phyloP scores from a whole-genome alignment of 2,888 invertebrate species.

The Sphinx pinastri region DNA sequence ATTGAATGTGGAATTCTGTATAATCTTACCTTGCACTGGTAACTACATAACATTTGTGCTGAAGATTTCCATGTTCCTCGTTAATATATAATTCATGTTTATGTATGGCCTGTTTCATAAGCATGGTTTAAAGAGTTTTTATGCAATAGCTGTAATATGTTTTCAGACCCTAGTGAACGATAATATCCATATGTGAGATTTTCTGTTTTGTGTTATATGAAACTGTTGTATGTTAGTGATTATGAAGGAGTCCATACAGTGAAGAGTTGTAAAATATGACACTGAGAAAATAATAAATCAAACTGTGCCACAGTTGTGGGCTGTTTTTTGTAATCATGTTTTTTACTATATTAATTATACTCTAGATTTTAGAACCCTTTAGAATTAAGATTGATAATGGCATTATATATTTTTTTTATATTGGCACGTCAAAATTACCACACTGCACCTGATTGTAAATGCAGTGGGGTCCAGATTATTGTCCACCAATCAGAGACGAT shows the following conservation, averaged over 20 bases:
- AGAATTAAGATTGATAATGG: neutral
- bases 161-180: neutral
- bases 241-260: constrained; percentile 56
- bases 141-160: neutral
- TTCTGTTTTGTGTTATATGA: neutral
- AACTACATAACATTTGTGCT: constrained; percentile 24
- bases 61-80: constrained; percentile 36
- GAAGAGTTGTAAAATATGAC: constrained; percentile 59
- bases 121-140: constrained; percentile 20
- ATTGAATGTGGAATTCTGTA: constrained; percentile 11
- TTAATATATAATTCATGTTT: constrained; percentile 37
- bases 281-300: constrained; percentile 76
- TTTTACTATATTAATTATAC: neutral
- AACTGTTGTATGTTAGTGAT: constrained; percentile 41
- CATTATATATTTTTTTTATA: no score
- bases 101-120: constrained; percentile 39
- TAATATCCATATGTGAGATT: neutral
- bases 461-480: no score
- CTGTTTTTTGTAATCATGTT: constrained; percentile 57
- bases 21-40: constrained; percentile 8
- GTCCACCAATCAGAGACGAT: no score
- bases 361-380: neutral
- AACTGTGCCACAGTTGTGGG: constrained; percentile 73
- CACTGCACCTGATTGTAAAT: no score
- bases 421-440: no score